Percentiles rank a stretch among this genome's conserved stretches.
Evolutionary conservation across 2,113 vertebrate species (phyloP).

Genomic region (Cavia porcellus): DNA sequence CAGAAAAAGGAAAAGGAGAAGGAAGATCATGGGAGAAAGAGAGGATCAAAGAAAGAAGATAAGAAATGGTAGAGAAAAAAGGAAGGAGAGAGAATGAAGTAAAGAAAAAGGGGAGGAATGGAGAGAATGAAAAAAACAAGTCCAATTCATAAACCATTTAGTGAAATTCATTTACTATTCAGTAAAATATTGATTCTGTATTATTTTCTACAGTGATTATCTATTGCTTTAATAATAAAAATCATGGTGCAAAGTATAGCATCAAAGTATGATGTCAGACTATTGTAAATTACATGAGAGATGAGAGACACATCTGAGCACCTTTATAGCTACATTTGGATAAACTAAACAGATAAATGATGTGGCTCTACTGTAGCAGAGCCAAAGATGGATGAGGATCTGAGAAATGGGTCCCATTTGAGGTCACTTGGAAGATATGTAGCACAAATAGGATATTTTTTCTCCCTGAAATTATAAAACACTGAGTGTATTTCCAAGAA

Average conservation of each 20-base stretch:
- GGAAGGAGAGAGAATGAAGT: fast-evolving
- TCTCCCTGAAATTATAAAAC: constrained; percentile 51
- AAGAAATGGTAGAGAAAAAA: neutral
- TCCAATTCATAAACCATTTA: constrained; percentile 29
- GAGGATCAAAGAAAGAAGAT: neutral
- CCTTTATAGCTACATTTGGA: constrained; percentile 51
- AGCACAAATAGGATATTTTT: neutral
- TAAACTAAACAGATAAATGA: constrained; percentile 49
- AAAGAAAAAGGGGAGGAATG: neutral
- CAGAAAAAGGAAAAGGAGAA: neutral
- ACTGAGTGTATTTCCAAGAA: neutral
- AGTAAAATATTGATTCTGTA: neutral
- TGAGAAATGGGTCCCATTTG: constrained; percentile 38
- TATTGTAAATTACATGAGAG: constrained; percentile 57
- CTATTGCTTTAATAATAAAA: constrained; percentile 60
- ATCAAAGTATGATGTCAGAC: constrained; percentile 57
- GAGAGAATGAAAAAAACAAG: neutral
- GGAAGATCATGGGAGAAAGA: neutral
- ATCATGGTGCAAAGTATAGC: neutral
- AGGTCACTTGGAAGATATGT: constrained; percentile 57
- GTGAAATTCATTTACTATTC: constrained; percentile 35
- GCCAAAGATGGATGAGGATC: neutral
- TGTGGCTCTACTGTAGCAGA: constrained; percentile 7
- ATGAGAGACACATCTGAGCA: constrained; percentile 37
- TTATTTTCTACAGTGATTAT: constrained; percentile 9